Evolutionary conservation across 2,113 vertebrate genomes (phyloP), one percentile per base, ranked within the genome.

Genomic region (Anser brachyrhynchus): DNA sequence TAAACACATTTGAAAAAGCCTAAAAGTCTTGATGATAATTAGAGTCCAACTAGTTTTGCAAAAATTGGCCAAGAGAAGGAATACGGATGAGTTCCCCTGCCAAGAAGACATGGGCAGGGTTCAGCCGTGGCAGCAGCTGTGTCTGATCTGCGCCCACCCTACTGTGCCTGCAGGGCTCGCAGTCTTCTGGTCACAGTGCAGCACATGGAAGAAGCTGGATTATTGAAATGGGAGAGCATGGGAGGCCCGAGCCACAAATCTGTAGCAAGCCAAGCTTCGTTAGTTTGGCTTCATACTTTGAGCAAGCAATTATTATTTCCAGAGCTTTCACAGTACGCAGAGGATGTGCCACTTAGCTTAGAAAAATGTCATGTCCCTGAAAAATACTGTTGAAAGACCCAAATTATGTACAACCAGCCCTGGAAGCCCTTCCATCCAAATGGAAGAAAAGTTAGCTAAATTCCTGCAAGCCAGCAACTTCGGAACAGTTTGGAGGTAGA

Each of bases 181-280:
- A 43, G 57, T 37, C n/a, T 67, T 84, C 57, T 75, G n/a, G 59
- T 15, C 20, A 29, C 12, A 75, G 67, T 4, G n/a, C 33, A 71
- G 33, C 11, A 72, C 57, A 70, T 0, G 4, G 59, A 87, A 59
- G 57, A 87, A 70, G 20, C 22, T 93, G 69, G 15, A 33, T 89
- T 81, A 29, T 16, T 7, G 8, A 84, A 57, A 16, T 23, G 29
- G 80, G 61, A 88, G 31, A 80, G 43, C 41, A 79, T 2, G 9
- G 44, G 85, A 94, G 18, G 35, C 49, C 75, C 65, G 18, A 72
- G 44, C 79, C 43, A 73, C 66, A 95, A 91, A 79, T 82, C 35
- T 76, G 51, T 76, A 76, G 29, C 78, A 94, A 83, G 72, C 59
- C 79, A 86, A 90, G 62, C 82, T 88, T 95, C 83, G 86, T 92